phyloP scores from a whole-genome alignment of 2,113 vertebrate genomes.

The Cephalopterus ornatus region DNA sequence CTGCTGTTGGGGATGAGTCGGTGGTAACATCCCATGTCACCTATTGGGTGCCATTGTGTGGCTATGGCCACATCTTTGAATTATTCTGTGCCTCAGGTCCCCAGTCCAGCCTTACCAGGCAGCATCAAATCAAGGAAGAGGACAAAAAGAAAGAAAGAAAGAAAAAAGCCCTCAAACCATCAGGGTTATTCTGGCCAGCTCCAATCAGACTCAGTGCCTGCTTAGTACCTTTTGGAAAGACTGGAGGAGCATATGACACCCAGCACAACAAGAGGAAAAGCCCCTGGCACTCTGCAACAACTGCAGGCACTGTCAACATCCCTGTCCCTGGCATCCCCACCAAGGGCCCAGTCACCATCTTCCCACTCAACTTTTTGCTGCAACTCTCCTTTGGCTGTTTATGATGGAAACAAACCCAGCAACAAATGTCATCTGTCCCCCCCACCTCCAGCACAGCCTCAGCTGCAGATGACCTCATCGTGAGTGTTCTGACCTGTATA shows the following conservation, averaged over 20 bases:
- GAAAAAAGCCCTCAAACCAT: neutral
- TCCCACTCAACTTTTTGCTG: neutral
- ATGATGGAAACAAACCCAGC: neutral
- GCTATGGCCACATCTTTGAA: neutral
- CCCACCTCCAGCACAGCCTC: neutral
- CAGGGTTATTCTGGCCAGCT: neutral
- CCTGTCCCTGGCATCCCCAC: neutral
- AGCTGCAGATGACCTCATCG: neutral
- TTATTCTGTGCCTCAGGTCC: neutral
- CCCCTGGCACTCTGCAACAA: neutral
- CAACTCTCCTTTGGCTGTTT: neutral
- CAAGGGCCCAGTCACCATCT: neutral
- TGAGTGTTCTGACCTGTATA: neutral
- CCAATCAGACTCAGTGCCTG: neutral
- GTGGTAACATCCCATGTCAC: neutral
- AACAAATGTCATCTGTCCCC: neutral
- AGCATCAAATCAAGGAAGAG: neutral
- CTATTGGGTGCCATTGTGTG: fast-evolving
- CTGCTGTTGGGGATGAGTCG: neutral
- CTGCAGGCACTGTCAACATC: neutral
- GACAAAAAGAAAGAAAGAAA: neutral
- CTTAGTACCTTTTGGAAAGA: neutral
- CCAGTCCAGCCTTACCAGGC: neutral
- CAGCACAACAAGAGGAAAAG: neutral
- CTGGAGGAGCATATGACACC: neutral